Conservation (phyloP, 2,797 vertebrate species). For the Peromyscus attwateri region DNA sequence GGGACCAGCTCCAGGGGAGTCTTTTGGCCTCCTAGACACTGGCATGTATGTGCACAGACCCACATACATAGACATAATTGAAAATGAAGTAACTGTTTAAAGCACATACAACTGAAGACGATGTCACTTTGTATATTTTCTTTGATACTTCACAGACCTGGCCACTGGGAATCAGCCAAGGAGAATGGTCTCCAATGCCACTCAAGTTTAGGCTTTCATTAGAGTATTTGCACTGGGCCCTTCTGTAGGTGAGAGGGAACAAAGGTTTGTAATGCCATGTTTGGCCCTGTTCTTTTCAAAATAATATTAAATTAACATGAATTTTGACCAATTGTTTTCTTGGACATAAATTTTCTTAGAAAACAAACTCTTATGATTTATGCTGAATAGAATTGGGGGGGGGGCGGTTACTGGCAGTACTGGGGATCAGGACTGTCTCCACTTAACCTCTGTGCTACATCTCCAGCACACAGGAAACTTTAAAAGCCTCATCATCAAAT, state of each 20-base stretch:
- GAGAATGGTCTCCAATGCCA: background rate
- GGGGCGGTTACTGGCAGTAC: too few relatives aligned
- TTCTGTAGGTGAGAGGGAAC: background rate
- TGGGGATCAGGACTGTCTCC: background rate
- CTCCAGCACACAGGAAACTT: background rate
- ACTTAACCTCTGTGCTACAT: background rate
- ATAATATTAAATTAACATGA: background rate
- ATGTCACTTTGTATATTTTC: background rate
- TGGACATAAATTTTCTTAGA: conserved; percentile 3
- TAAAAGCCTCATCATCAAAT: conserved; percentile 27
- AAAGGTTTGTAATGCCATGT: background rate
- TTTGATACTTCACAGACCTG: background rate
- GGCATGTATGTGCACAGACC: background rate
- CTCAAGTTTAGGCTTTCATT: background rate
- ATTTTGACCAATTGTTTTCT: background rate
- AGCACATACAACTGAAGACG: background rate
- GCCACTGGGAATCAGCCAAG: background rate
- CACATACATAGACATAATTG: background rate
- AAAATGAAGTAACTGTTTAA: background rate
- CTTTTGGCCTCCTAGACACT: background rate
- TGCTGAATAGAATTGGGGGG: background rate
- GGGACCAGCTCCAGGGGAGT: background rate
- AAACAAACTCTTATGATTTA: background rate
- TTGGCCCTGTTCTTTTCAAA: background rate
- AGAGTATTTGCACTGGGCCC: background rate